phyloP scores from a whole-genome alignment of 2,797 vertebrate species.

The Lerista edwardsae region DNA sequence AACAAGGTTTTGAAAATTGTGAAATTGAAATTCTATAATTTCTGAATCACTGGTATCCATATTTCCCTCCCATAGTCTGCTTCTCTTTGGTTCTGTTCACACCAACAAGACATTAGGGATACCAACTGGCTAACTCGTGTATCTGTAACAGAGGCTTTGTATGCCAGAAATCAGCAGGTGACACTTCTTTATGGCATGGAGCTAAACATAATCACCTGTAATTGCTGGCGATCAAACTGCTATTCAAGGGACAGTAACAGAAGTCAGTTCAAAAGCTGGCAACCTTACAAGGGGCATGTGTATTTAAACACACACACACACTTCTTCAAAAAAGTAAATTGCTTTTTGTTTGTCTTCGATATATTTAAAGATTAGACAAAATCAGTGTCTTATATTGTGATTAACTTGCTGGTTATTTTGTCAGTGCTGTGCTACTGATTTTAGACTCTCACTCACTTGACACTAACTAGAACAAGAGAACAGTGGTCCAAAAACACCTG shows the following conservation, averaged over 20 bases:
- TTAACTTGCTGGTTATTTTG: slow-evolving; percentile 65
- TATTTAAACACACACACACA: slow-evolving; percentile 34
- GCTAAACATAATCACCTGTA: not conserved
- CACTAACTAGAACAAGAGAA: slow-evolving; percentile 69
- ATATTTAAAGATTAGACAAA: slow-evolving; percentile 70
- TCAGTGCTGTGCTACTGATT: slow-evolving; percentile 69
- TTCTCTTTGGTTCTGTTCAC: slow-evolving; percentile 54
- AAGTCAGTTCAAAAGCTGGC: not conserved
- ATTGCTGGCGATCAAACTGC: not conserved
- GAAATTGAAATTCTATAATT: not conserved
- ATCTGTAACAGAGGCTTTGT: not conserved
- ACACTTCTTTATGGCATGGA: not conserved
- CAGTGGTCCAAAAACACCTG: slow-evolving; percentile 76
- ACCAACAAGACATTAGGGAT: not conserved
- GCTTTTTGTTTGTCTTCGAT: slow-evolving; percentile 66
- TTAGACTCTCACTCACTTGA: slow-evolving; percentile 52
- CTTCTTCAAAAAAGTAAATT: slow-evolving; percentile 54
- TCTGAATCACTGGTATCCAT: slow-evolving; percentile 2
- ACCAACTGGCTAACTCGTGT: not conserved
- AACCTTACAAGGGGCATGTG: not conserved
- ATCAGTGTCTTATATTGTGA: slow-evolving; percentile 71
- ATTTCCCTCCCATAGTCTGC: slow-evolving; percentile 52
- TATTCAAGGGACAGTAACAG: slow-evolving; percentile 6
- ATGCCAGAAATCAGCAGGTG: not conserved
- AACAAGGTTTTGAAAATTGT: not conserved